Evolutionary conservation across 2,888 invertebrate genomes (phyloP), one percentile per base, ranked within the genome.

Genomic region (Mimas tiliae): DNA sequence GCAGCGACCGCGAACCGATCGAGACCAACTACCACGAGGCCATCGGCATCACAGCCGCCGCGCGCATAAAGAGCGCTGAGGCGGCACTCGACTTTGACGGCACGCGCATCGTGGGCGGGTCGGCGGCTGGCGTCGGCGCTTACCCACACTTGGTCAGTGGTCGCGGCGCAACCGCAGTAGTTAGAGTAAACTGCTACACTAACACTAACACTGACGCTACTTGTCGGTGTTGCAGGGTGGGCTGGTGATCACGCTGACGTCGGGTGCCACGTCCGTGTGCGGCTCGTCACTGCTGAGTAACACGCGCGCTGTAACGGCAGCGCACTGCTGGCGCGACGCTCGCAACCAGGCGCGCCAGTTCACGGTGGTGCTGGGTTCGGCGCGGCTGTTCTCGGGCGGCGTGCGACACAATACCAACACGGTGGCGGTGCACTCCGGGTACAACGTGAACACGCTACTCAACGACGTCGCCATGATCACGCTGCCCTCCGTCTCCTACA

Each of bases 271-370:
- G 6, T 78, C 81, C 0, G 79, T 81, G 48, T 78, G 83, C 70
- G 78, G 78, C 70, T 74, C 81, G 14, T 76, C 82, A n/a, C 73
- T 80, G 77, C 67, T 82, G 70, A 70, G 65, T 63, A 77, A 75
- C 73, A 77, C 74, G 3, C 77, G 75, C 53, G 70, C 79, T 6
- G 72, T 81, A 55, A 81, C 82, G 6, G 80, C 80, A 6, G 79
- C 81, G 19, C 82, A 86, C 70, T 86, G 85, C 74, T 85, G 86
- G 87, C 71, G 71, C 53, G 77, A 83, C 69, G 73, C 79, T 6
- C 66, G 72, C 38, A 71, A 65, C 65, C 80, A 81, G 62, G 88
- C 85, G 27, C 73, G 76, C 12, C 76, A 77, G 63, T 79, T 88
- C 72, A 66, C 66, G 45, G 77, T 87, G 27, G 86, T 86, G n/a